Evolutionary conservation across 2,113 vertebrate species (phyloP), one percentile per base, ranked within the genome.

Genomic region (Phylloscopus whistleri): DNA sequence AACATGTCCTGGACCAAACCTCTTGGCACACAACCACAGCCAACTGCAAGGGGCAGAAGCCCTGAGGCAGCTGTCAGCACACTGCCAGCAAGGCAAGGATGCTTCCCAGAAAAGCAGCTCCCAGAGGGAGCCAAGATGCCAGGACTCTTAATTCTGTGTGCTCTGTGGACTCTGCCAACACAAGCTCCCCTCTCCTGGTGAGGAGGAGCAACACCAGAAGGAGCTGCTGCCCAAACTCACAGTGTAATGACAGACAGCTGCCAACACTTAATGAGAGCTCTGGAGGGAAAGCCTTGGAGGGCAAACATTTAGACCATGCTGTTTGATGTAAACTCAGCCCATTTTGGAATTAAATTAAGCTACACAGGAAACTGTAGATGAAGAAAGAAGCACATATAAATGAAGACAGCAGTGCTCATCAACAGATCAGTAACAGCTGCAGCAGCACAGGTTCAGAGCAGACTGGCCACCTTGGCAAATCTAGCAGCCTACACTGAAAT

Each of bases 261-360:
- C 43, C 86, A 90, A 51, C 64, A 58, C 68, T 86, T 77, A 80
- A 79, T 39, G 53, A 88, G 48, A 94, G 51, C 64, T 89, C 83
- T 44, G 88, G 59, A 74, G 55, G 39, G 44, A 46, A 73, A 93
- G 79, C 35, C 79, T 59, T n/a, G 0, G 5, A 83, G 70, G 72
- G 87, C 51, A 92, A 91, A 73, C 48, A 52, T 19, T 74, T 28
- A 62, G 56, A 59, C 39, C 35, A 43, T 1, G 15, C n/a, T 62
- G n/a, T 37, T 64, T 41, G 24, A 70, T 68, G 81, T 77, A n/a
- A 83, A 66, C 51, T 64, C 52, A 12, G 16, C 16, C 53, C 10
- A 5, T 33, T 80, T 11, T 43, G 26, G 51, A 76, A 56, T 80
- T 52, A 41, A 39, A 68, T 76, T 90, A 76, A 73, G 16, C 70